Evolutionary conservation across 2,113 vertebrate species (phyloP).

Genomic region (Cheilinus undulatus): DNA sequence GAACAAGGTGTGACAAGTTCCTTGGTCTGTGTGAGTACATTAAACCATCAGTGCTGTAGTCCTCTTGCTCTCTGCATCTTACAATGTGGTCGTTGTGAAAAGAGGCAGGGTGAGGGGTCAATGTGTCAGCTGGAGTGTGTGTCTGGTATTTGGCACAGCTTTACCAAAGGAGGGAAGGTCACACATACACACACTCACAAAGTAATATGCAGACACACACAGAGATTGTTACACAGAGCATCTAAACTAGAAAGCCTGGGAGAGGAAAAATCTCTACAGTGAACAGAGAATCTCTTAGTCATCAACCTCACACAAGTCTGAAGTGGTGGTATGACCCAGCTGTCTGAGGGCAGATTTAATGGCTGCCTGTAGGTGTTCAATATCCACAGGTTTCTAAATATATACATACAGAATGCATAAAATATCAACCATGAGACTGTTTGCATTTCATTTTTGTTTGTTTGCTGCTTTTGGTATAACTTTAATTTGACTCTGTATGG

Average conservation of each 20-base stretch:
- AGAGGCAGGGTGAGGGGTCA: conserved; percentile 80
- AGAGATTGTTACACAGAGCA: background rate
- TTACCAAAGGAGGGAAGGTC: conserved; percentile 43
- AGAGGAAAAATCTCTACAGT: background rate
- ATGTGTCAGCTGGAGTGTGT: conserved; percentile 78
- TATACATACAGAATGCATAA: background rate
- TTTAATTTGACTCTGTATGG: background rate
- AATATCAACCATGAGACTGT: background rate
- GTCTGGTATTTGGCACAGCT: conserved; percentile 79
- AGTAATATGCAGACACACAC: background rate
- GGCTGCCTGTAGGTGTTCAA: background rate
- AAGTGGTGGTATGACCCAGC: background rate
- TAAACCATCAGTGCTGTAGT: too few relatives aligned
- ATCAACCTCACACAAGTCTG: conserved; percentile 7
- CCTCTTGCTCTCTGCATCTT: conserved; percentile 29
- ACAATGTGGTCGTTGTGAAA: conserved; percentile 71
- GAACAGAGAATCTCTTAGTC: conserved; percentile 16
- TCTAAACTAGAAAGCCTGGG: background rate
- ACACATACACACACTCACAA: conserved; percentile 6
- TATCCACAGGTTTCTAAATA: background rate
- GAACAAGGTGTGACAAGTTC: too few relatives aligned
- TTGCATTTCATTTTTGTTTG: background rate
- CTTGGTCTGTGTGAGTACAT: too few relatives aligned
- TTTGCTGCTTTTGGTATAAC: background rate
- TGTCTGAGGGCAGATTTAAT: background rate